Evolutionary conservation across 92 coral and sea anemone genomes (phyloP).

Genomic region (Zoanthus gigantus): DNA sequence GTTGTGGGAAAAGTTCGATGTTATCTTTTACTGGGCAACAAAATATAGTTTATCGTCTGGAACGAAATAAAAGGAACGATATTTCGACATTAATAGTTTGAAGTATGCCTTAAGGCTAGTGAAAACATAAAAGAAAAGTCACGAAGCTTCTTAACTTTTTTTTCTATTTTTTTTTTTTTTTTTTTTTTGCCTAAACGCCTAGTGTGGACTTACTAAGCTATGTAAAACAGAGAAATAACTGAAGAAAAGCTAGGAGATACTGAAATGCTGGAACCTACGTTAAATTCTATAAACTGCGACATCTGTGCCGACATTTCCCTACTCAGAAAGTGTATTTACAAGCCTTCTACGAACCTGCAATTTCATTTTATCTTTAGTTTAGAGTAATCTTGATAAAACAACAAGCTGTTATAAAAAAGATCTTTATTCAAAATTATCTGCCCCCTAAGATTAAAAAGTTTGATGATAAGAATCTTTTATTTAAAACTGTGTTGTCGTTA

Average conservation of each 20-base stretch:
- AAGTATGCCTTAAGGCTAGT: slow-evolving; percentile 16
- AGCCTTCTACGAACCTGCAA: background rate
- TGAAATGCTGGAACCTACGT: background rate
- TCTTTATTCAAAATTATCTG: background rate
- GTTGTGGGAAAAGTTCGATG: slow-evolving; percentile 21
- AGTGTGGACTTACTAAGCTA: background rate
- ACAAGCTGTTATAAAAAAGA: slow-evolving; percentile 7
- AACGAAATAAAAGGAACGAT: slow-evolving; percentile 1
- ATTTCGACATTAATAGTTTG: slow-evolving; percentile 31
- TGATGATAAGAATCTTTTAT: background rate
- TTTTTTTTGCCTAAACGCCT: too few species aligned
- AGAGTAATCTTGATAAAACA: slow-evolving; percentile 8
- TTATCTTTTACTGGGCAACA: slow-evolving; percentile 31
- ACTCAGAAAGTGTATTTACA: background rate
- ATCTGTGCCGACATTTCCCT: background rate
- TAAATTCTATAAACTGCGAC: background rate
- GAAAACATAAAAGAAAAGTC: slow-evolving; percentile 9
- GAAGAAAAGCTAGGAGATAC: too few species aligned
- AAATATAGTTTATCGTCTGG: slow-evolving; percentile 34
- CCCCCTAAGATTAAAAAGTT: background rate
- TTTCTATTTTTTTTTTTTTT: too few species aligned
- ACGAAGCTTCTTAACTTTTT: slow-evolving; percentile 7
- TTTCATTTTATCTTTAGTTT: background rate
- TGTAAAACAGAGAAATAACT: too few species aligned
- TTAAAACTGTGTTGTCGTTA: too few species aligned